Percentiles rank a stretch among this genome's conserved stretches.
These are phyloP conservation scores for Daboia siamensis DNA, from an alignment of 2,113 vertebrate genomes.

Conservation along the genomic window DNA sequence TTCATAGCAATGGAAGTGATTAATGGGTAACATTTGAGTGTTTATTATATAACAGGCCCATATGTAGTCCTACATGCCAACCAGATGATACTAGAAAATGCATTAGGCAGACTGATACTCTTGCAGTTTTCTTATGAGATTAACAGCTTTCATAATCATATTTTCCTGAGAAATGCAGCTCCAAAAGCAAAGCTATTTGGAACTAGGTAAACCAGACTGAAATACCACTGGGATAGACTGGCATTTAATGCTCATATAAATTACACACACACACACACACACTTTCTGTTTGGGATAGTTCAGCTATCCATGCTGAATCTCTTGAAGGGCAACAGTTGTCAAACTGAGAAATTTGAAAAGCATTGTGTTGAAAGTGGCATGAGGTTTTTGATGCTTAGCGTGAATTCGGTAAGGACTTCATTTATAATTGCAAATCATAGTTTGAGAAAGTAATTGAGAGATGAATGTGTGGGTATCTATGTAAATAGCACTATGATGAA, in stretches of 20 bases:
- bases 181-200: not conserved
- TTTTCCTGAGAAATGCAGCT: conserved; percentile 5
- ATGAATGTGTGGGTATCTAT: not conserved
- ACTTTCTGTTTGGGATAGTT: not conserved
- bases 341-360: not conserved
- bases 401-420: not conserved
- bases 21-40: conserved; percentile 11
- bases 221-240: not conserved
- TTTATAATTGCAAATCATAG: not conserved
- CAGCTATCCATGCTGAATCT: not conserved
- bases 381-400: not conserved
- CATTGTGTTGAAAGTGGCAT: not conserved
- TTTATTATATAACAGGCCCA: conserved; percentile 16
- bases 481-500: not conserved
- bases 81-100: conserved; percentile 31
- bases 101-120: not conserved
- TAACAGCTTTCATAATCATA: conserved; percentile 8
- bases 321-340: not conserved
- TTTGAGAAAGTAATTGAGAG: not conserved
- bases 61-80: conserved; percentile 15
- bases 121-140: conserved; percentile 8
- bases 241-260: not conserved
- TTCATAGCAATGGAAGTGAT: conserved; percentile 16
- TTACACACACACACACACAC: not conserved
- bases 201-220: not conserved